Evolutionary conservation across 2,113 vertebrate species (phyloP).

Genomic region (Leptobrachium leishanense): DNA sequence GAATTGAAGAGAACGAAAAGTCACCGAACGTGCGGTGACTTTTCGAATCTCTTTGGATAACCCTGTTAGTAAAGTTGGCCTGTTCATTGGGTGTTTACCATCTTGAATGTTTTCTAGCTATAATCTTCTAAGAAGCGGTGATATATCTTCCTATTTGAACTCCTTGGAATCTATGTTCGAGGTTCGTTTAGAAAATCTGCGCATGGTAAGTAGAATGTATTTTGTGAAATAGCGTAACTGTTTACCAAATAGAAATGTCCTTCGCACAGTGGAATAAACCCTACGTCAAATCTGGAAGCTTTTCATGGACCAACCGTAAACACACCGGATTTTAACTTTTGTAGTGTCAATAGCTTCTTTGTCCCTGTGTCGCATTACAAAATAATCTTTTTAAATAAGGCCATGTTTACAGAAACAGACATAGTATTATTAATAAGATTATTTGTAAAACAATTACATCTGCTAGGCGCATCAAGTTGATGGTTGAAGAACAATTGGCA

Average conservation of each 20-base stretch:
- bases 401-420: neutral
- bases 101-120: no score
- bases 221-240: neutral
- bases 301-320: constrained; percentile 4
- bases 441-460: neutral
- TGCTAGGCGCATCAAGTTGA: neutral
- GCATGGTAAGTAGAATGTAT: neutral
- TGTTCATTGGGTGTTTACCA: no score
- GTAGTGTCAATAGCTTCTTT: constrained; percentile 21
- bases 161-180: no score
- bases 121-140: no score
- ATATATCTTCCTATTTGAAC: no score
- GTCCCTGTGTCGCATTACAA: neutral
- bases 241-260: constrained; percentile 5
- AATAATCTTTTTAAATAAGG: constrained; percentile 1
- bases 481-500: neutral
- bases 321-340: neutral
- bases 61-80: no score
- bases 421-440: neutral
- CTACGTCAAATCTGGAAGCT: neutral
- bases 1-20: no score
- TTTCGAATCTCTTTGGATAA: no score
- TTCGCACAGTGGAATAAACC: neutral
- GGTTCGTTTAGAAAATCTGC: no score
- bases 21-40: no score